Percentiles rank a stretch among this genome's conserved stretches.
Evolutionary conservation across 1,140 invertebrate genomes (phyloP).

Genomic region (Lineus longissimus): DNA sequence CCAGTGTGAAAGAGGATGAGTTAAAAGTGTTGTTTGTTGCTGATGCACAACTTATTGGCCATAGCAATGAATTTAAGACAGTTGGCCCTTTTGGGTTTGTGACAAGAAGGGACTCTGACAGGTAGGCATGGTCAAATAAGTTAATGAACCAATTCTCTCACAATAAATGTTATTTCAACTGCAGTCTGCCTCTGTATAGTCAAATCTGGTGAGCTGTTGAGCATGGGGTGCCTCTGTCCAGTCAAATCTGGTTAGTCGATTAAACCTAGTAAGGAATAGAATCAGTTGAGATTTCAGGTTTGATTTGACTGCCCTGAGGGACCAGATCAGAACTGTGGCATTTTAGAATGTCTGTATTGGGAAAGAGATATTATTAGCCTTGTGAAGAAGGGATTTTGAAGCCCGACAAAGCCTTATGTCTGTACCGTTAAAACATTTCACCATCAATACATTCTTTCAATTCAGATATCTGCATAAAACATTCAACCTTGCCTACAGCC

Average conservation of each 20-base stretch:
- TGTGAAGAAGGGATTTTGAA: too few relatives aligned
- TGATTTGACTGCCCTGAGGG: too few relatives aligned
- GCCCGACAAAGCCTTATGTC: too few relatives aligned
- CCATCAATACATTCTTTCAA: background rate
- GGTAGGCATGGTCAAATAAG: slow-evolving; percentile 56
- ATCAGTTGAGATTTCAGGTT: too few relatives aligned
- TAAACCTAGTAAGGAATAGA: too few relatives aligned
- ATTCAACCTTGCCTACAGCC: slow-evolving; percentile 67
- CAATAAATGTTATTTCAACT: too few relatives aligned
- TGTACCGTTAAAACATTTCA: background rate
- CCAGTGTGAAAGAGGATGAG: slow-evolving; percentile 25
- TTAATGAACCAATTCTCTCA: too few relatives aligned
- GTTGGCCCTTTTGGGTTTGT: slow-evolving; percentile 55
- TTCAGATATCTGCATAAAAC: slow-evolving; percentile 75
- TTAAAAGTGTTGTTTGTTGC: slow-evolving; percentile 72
- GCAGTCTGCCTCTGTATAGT: too few relatives aligned
- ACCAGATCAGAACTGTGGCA: too few relatives aligned
- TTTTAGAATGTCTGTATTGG: too few relatives aligned
- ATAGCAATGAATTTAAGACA: slow-evolving; percentile 61
- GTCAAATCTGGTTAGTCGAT: background rate
- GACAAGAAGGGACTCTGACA: slow-evolving; percentile 76
- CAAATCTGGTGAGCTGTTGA: too few relatives aligned
- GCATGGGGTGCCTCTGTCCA: background rate
- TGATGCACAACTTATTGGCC: slow-evolving; percentile 88
- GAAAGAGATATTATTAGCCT: too few relatives aligned